A percentile compares a stretch with the other conserved stretches of the same genome.
phyloP scores from a whole-genome alignment of 2,113 vertebrate genomes.

The Platycercus adscitus region DNA sequence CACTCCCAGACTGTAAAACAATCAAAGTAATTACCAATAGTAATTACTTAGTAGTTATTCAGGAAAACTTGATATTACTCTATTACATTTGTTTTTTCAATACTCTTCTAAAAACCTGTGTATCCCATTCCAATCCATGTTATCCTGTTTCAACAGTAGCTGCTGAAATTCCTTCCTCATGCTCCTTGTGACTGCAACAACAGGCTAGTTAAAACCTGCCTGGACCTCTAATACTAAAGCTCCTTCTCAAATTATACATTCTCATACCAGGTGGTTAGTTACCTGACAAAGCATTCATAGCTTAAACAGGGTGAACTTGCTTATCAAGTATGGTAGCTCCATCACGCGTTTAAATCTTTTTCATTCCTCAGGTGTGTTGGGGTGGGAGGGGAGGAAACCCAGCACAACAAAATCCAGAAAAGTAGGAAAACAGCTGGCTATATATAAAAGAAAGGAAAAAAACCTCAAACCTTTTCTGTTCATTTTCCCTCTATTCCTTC shows the following conservation, averaged over 20 bases:
- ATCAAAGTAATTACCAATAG: not conserved
- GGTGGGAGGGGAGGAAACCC: fast-evolving
- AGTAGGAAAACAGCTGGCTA: not conserved
- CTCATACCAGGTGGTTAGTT: not conserved
- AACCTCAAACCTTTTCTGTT: not conserved
- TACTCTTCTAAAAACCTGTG: not conserved
- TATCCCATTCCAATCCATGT: not conserved
- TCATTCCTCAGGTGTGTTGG: not conserved
- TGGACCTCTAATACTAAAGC: not conserved
- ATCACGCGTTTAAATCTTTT: not conserved
- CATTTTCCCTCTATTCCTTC: not conserved
- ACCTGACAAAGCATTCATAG: not conserved
- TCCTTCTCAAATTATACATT: not conserved
- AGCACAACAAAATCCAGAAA: not conserved
- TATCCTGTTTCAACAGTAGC: not conserved
- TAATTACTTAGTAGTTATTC: not conserved
- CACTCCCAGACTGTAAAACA: not conserved
- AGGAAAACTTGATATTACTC: not conserved
- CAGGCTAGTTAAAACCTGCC: not conserved
- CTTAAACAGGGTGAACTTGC: not conserved
- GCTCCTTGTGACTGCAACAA: not conserved
- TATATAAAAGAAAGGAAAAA: fast-evolving
- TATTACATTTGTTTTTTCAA: not conserved
- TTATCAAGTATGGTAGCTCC: not conserved
- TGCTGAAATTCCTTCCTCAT: not conserved